Evolutionary conservation across 1,140 invertebrate species (phyloP), one percentile per base, ranked within the genome.

Genomic region (Drosophila repletoides): DNA sequence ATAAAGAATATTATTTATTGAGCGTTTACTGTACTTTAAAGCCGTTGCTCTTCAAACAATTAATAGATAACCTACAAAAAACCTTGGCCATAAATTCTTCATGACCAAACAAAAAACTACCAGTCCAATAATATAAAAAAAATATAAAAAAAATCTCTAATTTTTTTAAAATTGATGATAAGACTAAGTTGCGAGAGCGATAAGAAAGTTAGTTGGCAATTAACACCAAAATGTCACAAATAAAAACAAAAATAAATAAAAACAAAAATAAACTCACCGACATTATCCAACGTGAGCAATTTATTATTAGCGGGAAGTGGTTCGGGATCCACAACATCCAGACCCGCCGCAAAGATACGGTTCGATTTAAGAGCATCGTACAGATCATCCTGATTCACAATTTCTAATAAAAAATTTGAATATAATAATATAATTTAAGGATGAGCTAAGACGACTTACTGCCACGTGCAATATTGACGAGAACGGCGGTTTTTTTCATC

Each of bases 241-340:
- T 45, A 71, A 38, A 56, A 28, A 70, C 19, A 33, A 17, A 22
- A 40, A 28, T 5, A 26, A 33, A 15, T 26, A 14, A n/a, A 26
- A 41, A 45, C 22, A 22, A 9, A 49, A 6, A 41, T n/a, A 3
- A 7, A 90, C 92, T 92, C 76, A 96, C 95, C 95, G 93, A 92
- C 91, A 91, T 99, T 99, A 40, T 94, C 91, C 9, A 98, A 89
- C 52, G 92, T 93, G 9, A 97, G 91, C 14, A 99, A 92, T 52
- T 95, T 94, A 92, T 94, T 94, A 81, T 96, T 93, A 1, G 93
- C 75, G 12, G 96, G 95, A 24, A 99, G 90, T 2, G 97, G 98
- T 91, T 99, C 98, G 0, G 97, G 97, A 45, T 94, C 94, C 79
- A 95, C 97, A 0, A 98, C 98, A 92, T 99, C 98, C 9, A 99